A percentile compares a stretch with the other conserved stretches of the same genome.
These are phyloP conservation scores for Andrena trimmerana DNA, from an alignment of 2,888 invertebrate genomes.

Conservation along the genomic window DNA sequence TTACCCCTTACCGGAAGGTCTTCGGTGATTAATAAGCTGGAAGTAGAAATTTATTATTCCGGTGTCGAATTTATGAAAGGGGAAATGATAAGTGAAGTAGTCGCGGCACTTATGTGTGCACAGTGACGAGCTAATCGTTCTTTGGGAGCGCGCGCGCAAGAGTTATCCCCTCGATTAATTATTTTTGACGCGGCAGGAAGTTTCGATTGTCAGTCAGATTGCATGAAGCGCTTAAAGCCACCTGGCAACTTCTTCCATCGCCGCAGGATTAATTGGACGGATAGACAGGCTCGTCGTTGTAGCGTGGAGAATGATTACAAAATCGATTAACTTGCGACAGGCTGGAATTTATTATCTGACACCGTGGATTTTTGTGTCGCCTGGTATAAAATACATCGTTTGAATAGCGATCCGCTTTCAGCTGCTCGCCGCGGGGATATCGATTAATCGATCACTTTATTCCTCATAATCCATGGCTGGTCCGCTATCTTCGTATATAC, in stretches of 20 bases:
- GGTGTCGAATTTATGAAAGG: no score
- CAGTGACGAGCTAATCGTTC: neutral
- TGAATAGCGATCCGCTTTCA: neutral
- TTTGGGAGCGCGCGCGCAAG: neutral
- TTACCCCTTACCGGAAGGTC: no score
- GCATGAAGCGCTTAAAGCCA: slow-evolving; percentile 1
- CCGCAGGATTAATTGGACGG: slow-evolving; percentile 20
- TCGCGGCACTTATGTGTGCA: neutral
- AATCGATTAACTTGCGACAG: slow-evolving; percentile 34
- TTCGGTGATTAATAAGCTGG: no score
- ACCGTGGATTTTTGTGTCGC: neutral
- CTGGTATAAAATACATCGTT: neutral
- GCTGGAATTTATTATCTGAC: slow-evolving; percentile 9
- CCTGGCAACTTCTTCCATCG: neutral
- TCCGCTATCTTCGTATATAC: neutral
- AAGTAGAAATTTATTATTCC: no score
- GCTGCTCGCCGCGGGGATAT: neutral
- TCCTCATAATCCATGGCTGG: neutral
- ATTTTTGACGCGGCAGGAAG: neutral
- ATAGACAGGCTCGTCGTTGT: neutral
- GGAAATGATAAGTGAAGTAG: neutral
- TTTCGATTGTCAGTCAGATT: slow-evolving; percentile 3
- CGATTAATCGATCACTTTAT: slow-evolving; percentile 29
- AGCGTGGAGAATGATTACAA: slow-evolving; percentile 20
- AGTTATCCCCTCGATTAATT: neutral